Conservation (phyloP, 2,888 invertebrate species). For the Schizotus pectinicornis region DNA sequence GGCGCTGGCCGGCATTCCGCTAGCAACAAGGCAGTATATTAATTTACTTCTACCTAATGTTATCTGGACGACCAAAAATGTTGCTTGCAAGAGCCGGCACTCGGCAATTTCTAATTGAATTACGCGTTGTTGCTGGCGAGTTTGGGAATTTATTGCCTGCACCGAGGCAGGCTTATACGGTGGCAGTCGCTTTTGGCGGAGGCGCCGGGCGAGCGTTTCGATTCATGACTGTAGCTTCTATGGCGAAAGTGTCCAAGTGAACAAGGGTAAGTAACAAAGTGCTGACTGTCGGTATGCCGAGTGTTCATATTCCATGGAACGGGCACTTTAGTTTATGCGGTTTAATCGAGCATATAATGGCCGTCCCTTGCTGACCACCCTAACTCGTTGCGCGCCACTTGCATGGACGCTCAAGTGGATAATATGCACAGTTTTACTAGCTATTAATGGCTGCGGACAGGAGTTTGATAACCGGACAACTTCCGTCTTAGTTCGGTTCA, state of each 20-base stretch:
- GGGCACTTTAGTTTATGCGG: conserved; percentile 51
- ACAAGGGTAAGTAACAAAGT: conserved; percentile 40
- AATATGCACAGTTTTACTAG: conserved; percentile 46
- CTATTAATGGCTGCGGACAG: conserved; percentile 45
- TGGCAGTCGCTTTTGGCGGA: too few relatives aligned
- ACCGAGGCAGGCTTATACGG: too few relatives aligned
- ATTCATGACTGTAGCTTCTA: conserved; percentile 7
- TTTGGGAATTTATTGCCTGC: too few relatives aligned
- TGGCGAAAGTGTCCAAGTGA: not conserved
- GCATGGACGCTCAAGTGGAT: conserved; percentile 44
- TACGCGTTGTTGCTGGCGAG: too few relatives aligned
- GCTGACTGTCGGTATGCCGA: conserved; percentile 41
- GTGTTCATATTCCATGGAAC: conserved; percentile 49
- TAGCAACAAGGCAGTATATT: too few relatives aligned
- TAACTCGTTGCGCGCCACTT: conserved; percentile 40
- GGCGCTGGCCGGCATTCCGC: too few relatives aligned
- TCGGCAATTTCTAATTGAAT: too few relatives aligned
- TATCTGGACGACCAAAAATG: too few relatives aligned
- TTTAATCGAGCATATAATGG: conserved; percentile 56
- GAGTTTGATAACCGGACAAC: conserved; percentile 27
- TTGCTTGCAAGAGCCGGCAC: too few relatives aligned
- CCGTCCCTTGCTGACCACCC: conserved; percentile 51
- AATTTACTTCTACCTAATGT: too few relatives aligned
- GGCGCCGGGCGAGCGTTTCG: not conserved
- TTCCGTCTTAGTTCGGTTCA: conserved; percentile 18